phyloP scores from a whole-genome alignment of 2,113 vertebrate species.

The Coryphaenoides rupestris region DNA sequence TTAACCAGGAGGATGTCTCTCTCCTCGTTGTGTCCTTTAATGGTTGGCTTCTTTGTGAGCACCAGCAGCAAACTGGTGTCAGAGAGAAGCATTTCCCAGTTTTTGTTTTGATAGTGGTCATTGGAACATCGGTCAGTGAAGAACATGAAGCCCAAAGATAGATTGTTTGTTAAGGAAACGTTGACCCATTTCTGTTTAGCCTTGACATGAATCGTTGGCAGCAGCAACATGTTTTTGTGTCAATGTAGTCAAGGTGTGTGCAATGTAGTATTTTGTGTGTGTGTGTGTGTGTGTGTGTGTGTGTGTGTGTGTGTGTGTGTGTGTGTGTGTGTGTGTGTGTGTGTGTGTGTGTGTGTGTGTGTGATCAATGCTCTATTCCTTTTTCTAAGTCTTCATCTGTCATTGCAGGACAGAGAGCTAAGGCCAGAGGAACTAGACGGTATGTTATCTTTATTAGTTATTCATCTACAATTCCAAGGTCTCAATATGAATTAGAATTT shows the following conservation, averaged over 20 bases:
- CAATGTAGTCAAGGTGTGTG: too few species aligned
- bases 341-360: background rate
- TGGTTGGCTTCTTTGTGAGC: conserved; percentile 55
- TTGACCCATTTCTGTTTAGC: conserved; percentile 17
- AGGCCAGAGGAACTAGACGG: conserved; percentile 96
- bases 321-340: too few species aligned
- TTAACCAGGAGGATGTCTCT: conserved; percentile 65
- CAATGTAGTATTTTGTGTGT: too few species aligned
- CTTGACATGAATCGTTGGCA: background rate
- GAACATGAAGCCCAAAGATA: conserved; percentile 1
- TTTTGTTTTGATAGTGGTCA: conserved; percentile 30
- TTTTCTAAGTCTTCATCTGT: conserved; percentile 30
- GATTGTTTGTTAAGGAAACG: conserved; percentile 25
- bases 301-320: too few species aligned
- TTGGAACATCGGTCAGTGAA: conserved; percentile 12
- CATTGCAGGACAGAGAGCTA: conserved; percentile 88
- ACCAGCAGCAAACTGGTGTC: conserved; percentile 42
- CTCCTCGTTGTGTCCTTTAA: conserved; percentile 67
- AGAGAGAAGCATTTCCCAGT: conserved; percentile 24
- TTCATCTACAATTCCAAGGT: background rate
- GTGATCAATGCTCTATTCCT: background rate
- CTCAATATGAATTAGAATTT: too few species aligned
- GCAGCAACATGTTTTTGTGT: conserved; percentile 18
- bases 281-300: too few species aligned
- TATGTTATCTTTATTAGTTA: conserved; percentile 57